Evolutionary conservation across 2,888 invertebrate species (phyloP).

Genomic region (Pseudococcus longispinus): DNA sequence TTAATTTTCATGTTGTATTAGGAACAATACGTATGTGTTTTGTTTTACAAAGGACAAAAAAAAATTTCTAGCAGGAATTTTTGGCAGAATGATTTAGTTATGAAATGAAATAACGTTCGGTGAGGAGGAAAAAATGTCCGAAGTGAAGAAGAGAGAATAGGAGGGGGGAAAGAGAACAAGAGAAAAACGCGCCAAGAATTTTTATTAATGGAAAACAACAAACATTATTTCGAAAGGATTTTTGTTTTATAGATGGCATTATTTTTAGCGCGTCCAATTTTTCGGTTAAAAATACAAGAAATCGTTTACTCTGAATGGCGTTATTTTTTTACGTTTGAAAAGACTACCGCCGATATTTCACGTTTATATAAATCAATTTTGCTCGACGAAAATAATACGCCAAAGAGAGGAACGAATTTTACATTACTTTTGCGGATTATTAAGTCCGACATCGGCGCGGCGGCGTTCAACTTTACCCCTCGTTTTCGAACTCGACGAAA

Average conservation of each 20-base stretch:
- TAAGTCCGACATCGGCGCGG: conserved; percentile 1
- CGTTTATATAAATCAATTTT: conserved; percentile 35
- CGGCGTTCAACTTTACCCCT: conserved; percentile 18
- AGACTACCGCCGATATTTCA: conserved; percentile 20
- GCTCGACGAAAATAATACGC: conserved; percentile 32
- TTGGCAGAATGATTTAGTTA: conserved; percentile 19
- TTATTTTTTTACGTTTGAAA: conserved; percentile 37
- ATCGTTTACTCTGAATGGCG: conserved; percentile 29
- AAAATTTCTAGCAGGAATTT: background rate
- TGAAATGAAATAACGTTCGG: conserved; percentile 20
- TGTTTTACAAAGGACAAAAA: background rate
- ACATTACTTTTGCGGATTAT: conserved; percentile 32
- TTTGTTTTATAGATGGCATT: conserved; percentile 39
- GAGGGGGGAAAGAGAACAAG: background rate
- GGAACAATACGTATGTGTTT: background rate
- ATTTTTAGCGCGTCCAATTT: conserved; percentile 39
- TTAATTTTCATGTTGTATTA: background rate
- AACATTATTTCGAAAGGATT: conserved; percentile 39
- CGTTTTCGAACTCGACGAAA: conserved; percentile 1
- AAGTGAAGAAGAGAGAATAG: background rate
- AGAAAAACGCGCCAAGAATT: conserved; percentile 32
- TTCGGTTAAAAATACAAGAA: conserved; percentile 34
- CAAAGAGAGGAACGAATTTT: conserved; percentile 26
- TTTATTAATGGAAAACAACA: conserved; percentile 37
- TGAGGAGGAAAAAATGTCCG: background rate